Evolutionary conservation across 1,140 invertebrate genomes (phyloP), one percentile per base, ranked within the genome.

Genomic region (Platyscapa corneri): DNA sequence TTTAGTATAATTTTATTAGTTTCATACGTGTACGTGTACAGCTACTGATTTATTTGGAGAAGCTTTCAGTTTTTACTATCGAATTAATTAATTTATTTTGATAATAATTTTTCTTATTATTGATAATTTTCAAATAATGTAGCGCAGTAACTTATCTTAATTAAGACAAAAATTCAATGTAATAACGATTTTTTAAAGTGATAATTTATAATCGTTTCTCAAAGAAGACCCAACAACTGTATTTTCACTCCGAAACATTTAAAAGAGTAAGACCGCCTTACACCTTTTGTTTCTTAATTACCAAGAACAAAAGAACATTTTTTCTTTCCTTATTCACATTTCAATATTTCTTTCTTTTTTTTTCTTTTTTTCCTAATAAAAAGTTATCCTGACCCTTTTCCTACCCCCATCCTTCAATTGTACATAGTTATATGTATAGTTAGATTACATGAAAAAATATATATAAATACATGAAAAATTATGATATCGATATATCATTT

Each of bases 391-490:
- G 39, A 60, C 64, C 49, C 7, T 37, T 64, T 20, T 88, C 87
- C 87, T 84, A 87, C 86, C 87, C 89, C 87, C 86, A 86, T 84
- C 88, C 86, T 87, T 85, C 88, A 90, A 89, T 91, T 93, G 92
- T 93, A 93, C 89, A 93, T 93, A 93, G 91, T 92, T 93, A 92
- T 92, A 93, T 93, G 91, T 92, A 93, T 93, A 93, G 91, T 91
- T 93, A 92, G 91, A 92, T 92, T 92, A 89, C 90, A 89, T 88
- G 89, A 90, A 87, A 87, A 87, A 90, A 87, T 87, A 88, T 89
- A 87, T 87, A 87, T 88, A 82, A 77, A 85, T 84, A 84, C 79
- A 86, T 77, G 72, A 76, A 56, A 82, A 49, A 72, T 82, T 56
- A 76, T 76, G 74, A 86, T 88, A 86, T 85, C 87, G 83, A 88